Evolutionary conservation across 2,888 invertebrate genomes (phyloP).

Genomic region (Diarsia rubi): DNA sequence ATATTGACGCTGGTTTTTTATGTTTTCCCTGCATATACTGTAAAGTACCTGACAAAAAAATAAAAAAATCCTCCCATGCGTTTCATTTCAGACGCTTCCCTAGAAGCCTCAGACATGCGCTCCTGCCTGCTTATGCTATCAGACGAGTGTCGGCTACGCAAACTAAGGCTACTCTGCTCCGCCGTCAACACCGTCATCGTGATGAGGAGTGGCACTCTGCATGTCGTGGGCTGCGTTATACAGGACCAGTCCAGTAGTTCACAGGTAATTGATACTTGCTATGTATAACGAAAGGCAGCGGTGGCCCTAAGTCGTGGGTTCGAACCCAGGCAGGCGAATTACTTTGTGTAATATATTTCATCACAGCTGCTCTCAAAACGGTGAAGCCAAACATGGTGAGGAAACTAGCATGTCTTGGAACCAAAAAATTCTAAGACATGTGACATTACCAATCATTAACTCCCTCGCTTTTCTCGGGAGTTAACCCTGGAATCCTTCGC

Average conservation of each 20-base stretch:
- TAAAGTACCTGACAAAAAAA: background rate
- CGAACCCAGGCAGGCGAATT: too few species aligned
- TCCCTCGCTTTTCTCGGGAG: too few species aligned
- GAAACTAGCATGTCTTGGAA: too few species aligned
- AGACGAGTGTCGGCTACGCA: conserved; percentile 76
- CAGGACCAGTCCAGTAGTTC: conserved; percentile 75
- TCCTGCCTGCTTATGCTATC: conserved; percentile 83
- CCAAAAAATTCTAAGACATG: too few species aligned
- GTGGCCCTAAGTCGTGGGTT: too few species aligned
- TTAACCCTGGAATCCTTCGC: too few species aligned
- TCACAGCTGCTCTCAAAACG: too few species aligned
- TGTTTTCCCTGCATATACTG: too few species aligned
- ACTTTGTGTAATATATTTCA: too few species aligned
- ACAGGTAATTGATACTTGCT: conserved; percentile 72
- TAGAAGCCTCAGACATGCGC: conserved; percentile 81
- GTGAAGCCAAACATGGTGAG: too few species aligned
- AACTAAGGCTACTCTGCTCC: conserved; percentile 79
- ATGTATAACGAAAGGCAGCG: background rate
- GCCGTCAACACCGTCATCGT: conserved; percentile 80
- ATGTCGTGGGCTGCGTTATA: conserved; percentile 72
- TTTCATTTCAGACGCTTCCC: conserved; percentile 73
- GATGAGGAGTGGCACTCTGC: conserved; percentile 76
- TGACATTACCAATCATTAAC: too few species aligned
- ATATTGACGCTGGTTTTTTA: too few species aligned
- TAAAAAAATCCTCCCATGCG: background rate